Base-by-base conservation (phyloP, 64 coral and sea anemone genomes). In the Stichodactyla mertensii region DNA sequence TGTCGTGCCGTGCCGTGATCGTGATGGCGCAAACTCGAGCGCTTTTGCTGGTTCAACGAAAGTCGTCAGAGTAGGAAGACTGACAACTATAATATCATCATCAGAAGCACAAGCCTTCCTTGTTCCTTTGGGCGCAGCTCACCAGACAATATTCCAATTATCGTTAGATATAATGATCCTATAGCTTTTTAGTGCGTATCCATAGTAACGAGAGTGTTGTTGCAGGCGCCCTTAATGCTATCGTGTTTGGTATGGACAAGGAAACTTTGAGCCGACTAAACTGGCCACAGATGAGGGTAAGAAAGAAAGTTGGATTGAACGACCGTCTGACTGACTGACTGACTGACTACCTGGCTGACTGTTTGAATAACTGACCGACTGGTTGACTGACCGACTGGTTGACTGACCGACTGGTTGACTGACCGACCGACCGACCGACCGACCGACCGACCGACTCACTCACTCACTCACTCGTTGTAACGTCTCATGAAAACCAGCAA, bases 181-280 rank as follows among this genome's bases (percentile, higher is more conserved):
- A 45, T 45, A 45, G 36, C 36, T 45, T 45, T 45, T 45, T 66
- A 66, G 18, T 66, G 9, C 4, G 62, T 66, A 66, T 18, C 19
- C 62, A 66, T 66, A 20, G 62, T 66, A 61, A 60, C 83, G 15
- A 24, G 10, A 28, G 23, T 51, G 45, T 84, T 57, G 8, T 53
- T 81, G 15, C 54, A 96, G 94, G 94, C 9, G 80, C 88, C 52
- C 54, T 90, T 62, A 93, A 93, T 85, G 94, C 94, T 45, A 82
- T 97, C 81, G 90, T 90, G 6, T 97, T 97, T 78, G 94, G 91
- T 31, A 52, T 97, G 31, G 88, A 97, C 85, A 97, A 90, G 52
- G 94, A 97, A 87, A 97, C 94, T 1, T 84, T 97, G 16, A 90
- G 85, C 77, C 67, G 94, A 69, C 94, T 97, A n/a, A 97, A 78